These are phyloP conservation scores for Scelioninae gen. 1 DNA, from an alignment of 2,888 invertebrate species.

Conservation along the genomic window DNA sequence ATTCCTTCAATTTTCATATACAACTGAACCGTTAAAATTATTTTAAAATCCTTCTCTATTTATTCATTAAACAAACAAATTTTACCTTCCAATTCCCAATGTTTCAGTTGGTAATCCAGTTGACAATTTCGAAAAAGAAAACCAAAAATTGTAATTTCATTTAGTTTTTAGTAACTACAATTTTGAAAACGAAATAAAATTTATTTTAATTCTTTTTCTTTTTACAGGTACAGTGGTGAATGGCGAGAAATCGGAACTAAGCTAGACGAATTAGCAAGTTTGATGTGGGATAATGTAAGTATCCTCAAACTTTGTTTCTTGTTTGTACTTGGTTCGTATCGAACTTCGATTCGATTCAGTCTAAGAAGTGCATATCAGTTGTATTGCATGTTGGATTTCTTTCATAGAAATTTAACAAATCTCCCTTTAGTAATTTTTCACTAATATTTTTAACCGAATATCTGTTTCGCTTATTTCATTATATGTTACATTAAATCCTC, in stretches of 20 bases:
- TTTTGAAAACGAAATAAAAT: too few species aligned
- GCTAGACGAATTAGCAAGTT: slow-evolving; percentile 94
- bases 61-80: too few species aligned
- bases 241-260: slow-evolving; percentile 93
- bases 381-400: slow-evolving; percentile 43
- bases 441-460: slow-evolving; percentile 3
- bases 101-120: too few species aligned
- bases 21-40: too few species aligned
- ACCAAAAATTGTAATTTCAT: too few species aligned
- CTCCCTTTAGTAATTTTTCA: slow-evolving; percentile 35
- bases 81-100: too few species aligned
- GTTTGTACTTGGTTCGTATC: slow-evolving; percentile 33
- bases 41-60: too few species aligned
- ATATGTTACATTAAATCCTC: too few species aligned
- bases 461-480: too few species aligned
- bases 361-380: slow-evolving; percentile 39
- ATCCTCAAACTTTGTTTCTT: slow-evolving; percentile 44
- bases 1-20: too few species aligned
- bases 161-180: too few species aligned
- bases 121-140: too few species aligned
- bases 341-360: slow-evolving; percentile 40
- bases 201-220: slow-evolving; percentile 46
- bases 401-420: slow-evolving; percentile 41
- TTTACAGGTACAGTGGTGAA: slow-evolving; percentile 95
- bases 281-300: slow-evolving; percentile 96